Percentiles rank a stretch among this genome's conserved stretches.
Evolutionary conservation across 2,113 vertebrate species (phyloP).

Genomic region (Poicephalus gulielmi): DNA sequence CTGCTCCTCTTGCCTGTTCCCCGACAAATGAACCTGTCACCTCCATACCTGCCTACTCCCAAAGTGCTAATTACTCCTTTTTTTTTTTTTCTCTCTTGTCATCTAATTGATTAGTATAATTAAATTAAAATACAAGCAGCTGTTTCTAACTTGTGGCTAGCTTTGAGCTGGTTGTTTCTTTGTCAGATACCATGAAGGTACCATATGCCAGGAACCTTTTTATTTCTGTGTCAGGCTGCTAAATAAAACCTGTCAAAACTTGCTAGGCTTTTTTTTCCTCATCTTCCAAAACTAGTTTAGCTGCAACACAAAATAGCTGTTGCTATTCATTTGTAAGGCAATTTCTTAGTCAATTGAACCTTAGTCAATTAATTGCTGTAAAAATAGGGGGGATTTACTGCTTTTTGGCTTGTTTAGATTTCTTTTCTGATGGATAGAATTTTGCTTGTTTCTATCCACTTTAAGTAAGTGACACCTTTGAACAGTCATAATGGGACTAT

Average conservation of each 20-base stretch:
- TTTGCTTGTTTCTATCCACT: neutral
- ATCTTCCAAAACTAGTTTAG: neutral
- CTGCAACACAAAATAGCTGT: neutral
- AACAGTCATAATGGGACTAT: neutral
- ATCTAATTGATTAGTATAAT: neutral
- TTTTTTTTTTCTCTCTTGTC: neutral
- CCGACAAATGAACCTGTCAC: neutral
- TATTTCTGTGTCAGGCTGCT: neutral
- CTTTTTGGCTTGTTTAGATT: neutral
- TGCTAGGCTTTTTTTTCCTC: neutral
- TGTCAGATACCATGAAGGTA: neutral
- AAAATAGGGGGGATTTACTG: neutral
- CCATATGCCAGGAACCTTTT: neutral
- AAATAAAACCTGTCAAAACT: neutral
- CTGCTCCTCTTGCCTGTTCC: neutral
- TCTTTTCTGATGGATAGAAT: neutral
- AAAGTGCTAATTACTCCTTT: neutral
- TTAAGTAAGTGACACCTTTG: neutral
- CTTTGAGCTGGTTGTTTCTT: neutral
- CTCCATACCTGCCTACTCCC: neutral
- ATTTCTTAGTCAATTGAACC: neutral
- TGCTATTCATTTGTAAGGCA: neutral
- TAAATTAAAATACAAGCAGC: neutral
- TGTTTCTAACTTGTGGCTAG: neutral
- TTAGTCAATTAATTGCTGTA: neutral